Base-by-base conservation (phyloP, 2,888 invertebrate genomes). In the Sycophila texana region DNA sequence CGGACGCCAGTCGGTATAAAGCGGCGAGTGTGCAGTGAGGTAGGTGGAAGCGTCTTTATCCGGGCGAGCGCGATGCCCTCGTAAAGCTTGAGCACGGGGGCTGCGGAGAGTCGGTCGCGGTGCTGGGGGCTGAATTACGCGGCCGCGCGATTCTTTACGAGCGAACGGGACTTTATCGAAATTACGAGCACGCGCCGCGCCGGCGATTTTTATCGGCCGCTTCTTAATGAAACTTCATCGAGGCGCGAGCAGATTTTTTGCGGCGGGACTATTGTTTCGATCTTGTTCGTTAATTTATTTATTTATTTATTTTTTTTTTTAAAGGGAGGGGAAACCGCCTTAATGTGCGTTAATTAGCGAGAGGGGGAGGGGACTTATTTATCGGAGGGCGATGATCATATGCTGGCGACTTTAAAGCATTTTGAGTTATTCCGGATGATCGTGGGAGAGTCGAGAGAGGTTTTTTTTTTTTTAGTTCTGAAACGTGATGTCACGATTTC, bases 31-130 rank as follows among this genome's bases (percentile, higher is more conserved):
- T 3, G 26, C 26, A 3, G n/a, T n/a, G n/a, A n/a, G 26, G 26
- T 26, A 26, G 2, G 58, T 22, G 65, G 78, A 81, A 73, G 82
- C 82, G 73, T 80, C 83, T 83, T 83, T 82, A 83, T 82, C 84
- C 80, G 60, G 47, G 39, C 75, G 77, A 82, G 82, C 76, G 82
- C 76, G 57, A 67, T 72, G 61, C 61, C 51, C 72, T 72, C 72
- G 72, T 63, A 72, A 72, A 72, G 61, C 22, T 58, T 61, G 66
- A 61, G 30, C 81, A 78, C 68, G 67, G 66, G 66, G 63, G 18
- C 39, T 39, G 63, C 61, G 58, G 20, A 39, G 2, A 39, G n/a
- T 63, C 63, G 63, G n/a, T 47, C 53, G 53, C 39, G 1, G 53
- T 16, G 53, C 53, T 53, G 20, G 63, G 53, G 55, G 47, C 71